Evolutionary conservation across 1,140 invertebrate species (phyloP), one percentile per base, ranked within the genome.

Genomic region (Saccostrea cuccullata): DNA sequence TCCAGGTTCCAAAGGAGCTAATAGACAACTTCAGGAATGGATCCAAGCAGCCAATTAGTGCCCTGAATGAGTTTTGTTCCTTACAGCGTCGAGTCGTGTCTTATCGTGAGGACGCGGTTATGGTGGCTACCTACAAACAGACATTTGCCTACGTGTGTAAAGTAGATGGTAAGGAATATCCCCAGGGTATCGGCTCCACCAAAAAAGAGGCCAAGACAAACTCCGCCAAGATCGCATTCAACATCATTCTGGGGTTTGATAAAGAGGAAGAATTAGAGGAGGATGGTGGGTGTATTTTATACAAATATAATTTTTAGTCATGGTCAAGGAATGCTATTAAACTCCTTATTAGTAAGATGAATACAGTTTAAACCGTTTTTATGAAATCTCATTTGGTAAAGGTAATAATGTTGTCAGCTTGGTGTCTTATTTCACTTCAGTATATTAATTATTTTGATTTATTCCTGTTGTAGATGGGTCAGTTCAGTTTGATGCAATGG

Each of bases 131-230:
- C 13, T 60, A 90, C 20, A 82, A 64, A 17, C 90, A 87, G 55
- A 90, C 89, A 47, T 94, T 93, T 91, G 94, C 92, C 15, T 85
- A 70, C 83, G 86, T 89, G 47, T 93, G 92, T 82, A 87, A 55
- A 5, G 85, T 94, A 6, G 91, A 94, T 85, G 92, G 91, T 11
- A 85, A 87, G 26, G 47, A 83, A 6, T 94, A 92, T 87, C 91
- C 91, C 20, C 92, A 93, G 58, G 93, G 94, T 17, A 84, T 89
- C 2, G 94, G 92, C 17, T 91, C 88, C 56, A 94, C 91, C 8
- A 95, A 95, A 84, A 94, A 95, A 87, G 93, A 95, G 17, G 93
- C 94, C 6, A 94, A 94, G 86, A 91, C 91, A n/a, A 88, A 87
- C 9, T 91, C 93, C 58, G 92, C 92, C 17, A 92, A 87, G 73